phyloP scores from a whole-genome alignment of 2,113 vertebrate species.

The Eubucco bourcierii region DNA sequence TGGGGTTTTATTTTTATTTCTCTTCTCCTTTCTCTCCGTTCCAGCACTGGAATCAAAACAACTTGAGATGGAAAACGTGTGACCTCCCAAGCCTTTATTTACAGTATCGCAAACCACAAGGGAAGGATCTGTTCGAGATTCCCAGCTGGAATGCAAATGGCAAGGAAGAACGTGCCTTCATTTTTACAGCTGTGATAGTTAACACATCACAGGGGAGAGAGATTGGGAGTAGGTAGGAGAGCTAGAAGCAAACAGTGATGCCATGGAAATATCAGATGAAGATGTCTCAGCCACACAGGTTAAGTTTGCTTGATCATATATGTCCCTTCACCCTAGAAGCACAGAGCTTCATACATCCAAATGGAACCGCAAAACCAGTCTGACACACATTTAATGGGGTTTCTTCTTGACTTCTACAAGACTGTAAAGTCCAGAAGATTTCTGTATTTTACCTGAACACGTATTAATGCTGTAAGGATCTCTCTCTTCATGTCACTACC shows the following conservation, averaged over 20 bases:
- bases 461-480: not conserved
- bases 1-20: constrained; percentile 17
- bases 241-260: not conserved
- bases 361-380: not conserved
- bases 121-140: constrained; percentile 38
- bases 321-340: not conserved
- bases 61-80: constrained; percentile 44
- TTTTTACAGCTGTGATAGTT: constrained; percentile 49
- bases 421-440: not conserved
- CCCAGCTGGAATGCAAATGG: constrained; percentile 5
- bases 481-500: not conserved
- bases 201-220: constrained; percentile 30
- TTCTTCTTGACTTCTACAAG: not conserved
- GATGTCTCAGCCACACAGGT: not conserved
- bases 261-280: not conserved
- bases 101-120: constrained; percentile 43
- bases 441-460: not conserved
- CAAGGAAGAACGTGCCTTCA: not conserved
- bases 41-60: constrained; percentile 49
- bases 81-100: constrained; percentile 61
- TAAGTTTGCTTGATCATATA: not conserved
- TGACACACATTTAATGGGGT: not conserved
- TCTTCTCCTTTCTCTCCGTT: not conserved
- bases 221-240: not conserved
- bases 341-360: not conserved